A percentile compares a stretch with the other conserved stretches of the same genome.
These are phyloP conservation scores for Crocidura indochinensis DNA, from an alignment of 2,797 vertebrate species.

Conservation along the genomic window DNA sequence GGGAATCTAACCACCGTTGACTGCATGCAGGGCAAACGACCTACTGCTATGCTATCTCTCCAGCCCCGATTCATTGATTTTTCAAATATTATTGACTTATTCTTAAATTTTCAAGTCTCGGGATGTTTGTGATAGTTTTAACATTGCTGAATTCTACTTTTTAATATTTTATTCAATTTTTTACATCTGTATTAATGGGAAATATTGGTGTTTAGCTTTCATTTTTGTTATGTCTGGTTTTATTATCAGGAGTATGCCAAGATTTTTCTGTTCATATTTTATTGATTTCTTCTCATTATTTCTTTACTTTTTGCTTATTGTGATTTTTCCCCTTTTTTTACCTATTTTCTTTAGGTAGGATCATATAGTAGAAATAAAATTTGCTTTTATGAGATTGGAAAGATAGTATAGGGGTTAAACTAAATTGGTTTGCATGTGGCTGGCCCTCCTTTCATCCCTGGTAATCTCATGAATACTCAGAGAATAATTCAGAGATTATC, in stretches of 20 bases:
- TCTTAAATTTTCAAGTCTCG: slow-evolving; percentile 1
- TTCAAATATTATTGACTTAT: slow-evolving; percentile 35
- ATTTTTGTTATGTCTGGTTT: slow-evolving; percentile 3
- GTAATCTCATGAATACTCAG: too few relatives aligned
- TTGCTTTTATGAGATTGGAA: too few relatives aligned
- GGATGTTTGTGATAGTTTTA: slow-evolving; percentile 16
- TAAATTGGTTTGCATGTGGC: too few relatives aligned
- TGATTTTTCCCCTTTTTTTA: slow-evolving; percentile 15
- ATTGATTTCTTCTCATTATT: slow-evolving; percentile 46
- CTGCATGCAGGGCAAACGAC: too few relatives aligned
- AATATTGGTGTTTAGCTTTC: slow-evolving; percentile 3
- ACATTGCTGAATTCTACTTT: slow-evolving; percentile 42
- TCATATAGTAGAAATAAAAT: too few relatives aligned
- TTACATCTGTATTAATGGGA: not conserved
- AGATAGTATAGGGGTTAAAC: too few relatives aligned
- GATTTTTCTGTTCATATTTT: slow-evolving; percentile 38
- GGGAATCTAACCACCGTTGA: too few relatives aligned
- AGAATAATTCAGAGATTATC: too few relatives aligned
- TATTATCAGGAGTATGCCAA: slow-evolving; percentile 27
- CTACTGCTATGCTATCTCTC: too few relatives aligned
- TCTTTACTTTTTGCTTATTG: slow-evolving; percentile 33
- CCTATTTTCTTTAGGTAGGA: not conserved
- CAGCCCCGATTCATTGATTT: slow-evolving; percentile 1
- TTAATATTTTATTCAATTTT: slow-evolving; percentile 30
- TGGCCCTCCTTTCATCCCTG: too few relatives aligned